Conservation (phyloP, 2,888 invertebrate species). For the Trachelus stipa region DNA sequence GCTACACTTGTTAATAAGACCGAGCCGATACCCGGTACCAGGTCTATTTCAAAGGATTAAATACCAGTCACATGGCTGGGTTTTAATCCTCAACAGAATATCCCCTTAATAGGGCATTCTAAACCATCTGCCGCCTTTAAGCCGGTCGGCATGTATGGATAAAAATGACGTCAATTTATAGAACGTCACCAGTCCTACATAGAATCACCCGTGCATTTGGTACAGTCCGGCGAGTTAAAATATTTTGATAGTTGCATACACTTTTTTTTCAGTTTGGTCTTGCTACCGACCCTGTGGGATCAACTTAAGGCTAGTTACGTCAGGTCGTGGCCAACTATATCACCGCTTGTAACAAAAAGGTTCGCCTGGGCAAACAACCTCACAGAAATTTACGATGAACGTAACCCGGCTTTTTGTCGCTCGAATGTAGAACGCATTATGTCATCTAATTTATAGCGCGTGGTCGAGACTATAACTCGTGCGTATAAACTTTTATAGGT, state of each 20-base stretch:
- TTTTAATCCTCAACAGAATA: conserved; percentile 23
- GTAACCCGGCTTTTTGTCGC: conserved; percentile 17
- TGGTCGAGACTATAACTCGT: conserved; percentile 35
- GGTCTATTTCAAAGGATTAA: conserved; percentile 27
- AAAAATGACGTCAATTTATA: conserved; percentile 21
- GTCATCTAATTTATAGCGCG: conserved; percentile 40
- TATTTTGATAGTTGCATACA: conserved; percentile 21
- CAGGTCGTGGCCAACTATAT: background rate
- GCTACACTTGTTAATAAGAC: conserved; percentile 44
- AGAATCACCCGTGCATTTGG: background rate
- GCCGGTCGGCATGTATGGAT: conserved; percentile 14
- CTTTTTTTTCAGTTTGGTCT: background rate
- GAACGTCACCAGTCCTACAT: conserved; percentile 1
- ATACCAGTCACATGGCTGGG: conserved; percentile 20
- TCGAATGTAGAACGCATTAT: conserved; percentile 37
- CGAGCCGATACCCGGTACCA: conserved; percentile 10
- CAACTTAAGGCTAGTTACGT: background rate
- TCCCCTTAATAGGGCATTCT: conserved; percentile 24
- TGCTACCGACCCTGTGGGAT: background rate
- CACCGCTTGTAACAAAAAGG: conserved; percentile 1
- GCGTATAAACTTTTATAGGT: conserved; percentile 37
- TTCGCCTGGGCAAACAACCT: conserved; percentile 18
- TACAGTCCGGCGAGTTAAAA: conserved; percentile 8
- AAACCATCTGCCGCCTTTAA: conserved; percentile 22
- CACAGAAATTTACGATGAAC: conserved; percentile 22